Evolutionary conservation across 2,888 invertebrate genomes (phyloP).

Genomic region (Ophion ellenae): DNA sequence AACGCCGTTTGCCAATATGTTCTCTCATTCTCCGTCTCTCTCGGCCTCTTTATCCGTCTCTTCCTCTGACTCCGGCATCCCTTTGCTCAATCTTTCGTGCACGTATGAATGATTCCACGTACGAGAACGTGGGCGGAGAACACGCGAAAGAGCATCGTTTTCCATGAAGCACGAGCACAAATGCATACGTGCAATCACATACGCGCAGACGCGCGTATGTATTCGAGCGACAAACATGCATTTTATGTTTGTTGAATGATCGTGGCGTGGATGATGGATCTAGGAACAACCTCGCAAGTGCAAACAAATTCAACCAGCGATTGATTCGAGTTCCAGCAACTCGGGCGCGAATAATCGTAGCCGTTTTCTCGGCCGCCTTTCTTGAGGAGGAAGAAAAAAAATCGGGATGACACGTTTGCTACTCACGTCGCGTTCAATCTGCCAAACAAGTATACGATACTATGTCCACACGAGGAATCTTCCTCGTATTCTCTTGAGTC

Average conservation of each 20-base stretch:
- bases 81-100: background rate
- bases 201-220: slow-evolving; percentile 6
- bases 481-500: slow-evolving; percentile 51
- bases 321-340: background rate
- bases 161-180: slow-evolving; percentile 50
- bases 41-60: slow-evolving; percentile 2
- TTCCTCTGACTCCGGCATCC: slow-evolving; percentile 27
- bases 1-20: slow-evolving; percentile 38
- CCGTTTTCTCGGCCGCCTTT: background rate
- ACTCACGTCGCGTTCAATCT: slow-evolving; percentile 29
- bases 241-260: slow-evolving; percentile 55
- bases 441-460: slow-evolving; percentile 38
- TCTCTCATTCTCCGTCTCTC: slow-evolving; percentile 10
- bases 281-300: slow-evolving; percentile 52
- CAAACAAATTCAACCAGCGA: slow-evolving; percentile 38
- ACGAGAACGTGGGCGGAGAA: slow-evolving; percentile 47
- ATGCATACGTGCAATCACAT: slow-evolving; percentile 2
- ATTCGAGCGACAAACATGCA: slow-evolving; percentile 31
- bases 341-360: slow-evolving; percentile 3
- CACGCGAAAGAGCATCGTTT: slow-evolving; percentile 25
- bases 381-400: background rate
- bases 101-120: slow-evolving; percentile 60
- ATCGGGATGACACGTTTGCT: slow-evolving; percentile 1
- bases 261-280: slow-evolving; percentile 43
- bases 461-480: background rate